These are phyloP conservation scores for Oxystoma pomonae DNA, from an alignment of 2,888 invertebrate species.

Conservation along the genomic window DNA sequence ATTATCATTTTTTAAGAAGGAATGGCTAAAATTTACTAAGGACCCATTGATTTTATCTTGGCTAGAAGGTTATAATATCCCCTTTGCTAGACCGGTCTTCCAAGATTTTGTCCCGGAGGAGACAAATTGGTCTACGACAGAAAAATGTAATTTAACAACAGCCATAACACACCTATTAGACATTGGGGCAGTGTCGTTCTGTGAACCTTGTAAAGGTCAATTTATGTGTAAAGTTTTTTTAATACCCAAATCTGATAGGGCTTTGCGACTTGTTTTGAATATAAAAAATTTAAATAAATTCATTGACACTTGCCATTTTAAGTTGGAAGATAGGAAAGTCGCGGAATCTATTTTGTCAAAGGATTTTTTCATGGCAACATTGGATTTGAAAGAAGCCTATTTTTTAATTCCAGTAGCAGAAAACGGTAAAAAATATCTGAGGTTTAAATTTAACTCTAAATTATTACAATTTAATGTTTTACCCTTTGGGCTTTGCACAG, in stretches of 20 bases:
- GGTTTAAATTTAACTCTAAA: neutral
- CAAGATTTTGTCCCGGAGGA: conserved; percentile 10
- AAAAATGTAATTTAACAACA: neutral
- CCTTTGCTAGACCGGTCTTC: conserved; percentile 7
- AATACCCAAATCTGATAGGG: neutral
- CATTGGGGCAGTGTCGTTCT: neutral
- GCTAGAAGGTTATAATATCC: conserved; percentile 15
- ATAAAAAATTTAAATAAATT: conserved; percentile 27
- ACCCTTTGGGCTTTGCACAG: neutral
- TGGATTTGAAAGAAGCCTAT: neutral
- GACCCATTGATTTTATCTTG: conserved; percentile 17
- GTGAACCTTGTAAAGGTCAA: neutral
- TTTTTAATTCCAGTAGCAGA: neutral
- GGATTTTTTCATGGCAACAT: neutral
- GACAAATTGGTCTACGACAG: neutral
- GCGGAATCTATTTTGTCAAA: neutral
- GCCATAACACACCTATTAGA: neutral
- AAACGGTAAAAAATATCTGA: neutral
- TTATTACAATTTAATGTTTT: conserved; percentile 3
- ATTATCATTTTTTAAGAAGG: conserved; percentile 8
- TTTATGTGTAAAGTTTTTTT: neutral
- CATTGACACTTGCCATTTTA: conserved; percentile 19
- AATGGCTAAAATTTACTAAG: conserved; percentile 9
- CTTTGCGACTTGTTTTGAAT: neutral
- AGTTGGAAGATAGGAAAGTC: neutral